These are phyloP conservation scores for Bradysia coprophila DNA, from an alignment of 1,140 invertebrate species.

Conservation along the genomic window DNA sequence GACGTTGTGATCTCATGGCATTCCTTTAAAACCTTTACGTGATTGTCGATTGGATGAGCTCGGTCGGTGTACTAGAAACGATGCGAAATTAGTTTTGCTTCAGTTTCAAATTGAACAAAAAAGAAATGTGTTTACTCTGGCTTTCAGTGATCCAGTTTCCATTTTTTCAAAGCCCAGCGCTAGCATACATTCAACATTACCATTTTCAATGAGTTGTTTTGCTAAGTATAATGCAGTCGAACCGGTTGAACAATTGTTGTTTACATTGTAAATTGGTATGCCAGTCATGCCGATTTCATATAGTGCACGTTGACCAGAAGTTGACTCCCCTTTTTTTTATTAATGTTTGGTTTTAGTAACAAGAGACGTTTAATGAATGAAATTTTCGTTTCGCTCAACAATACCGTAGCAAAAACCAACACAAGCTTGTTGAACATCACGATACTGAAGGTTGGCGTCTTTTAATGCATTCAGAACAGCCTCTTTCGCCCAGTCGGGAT, in stretches of 20 bases:
- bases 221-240: constrained; percentile 79
- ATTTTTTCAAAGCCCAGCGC: constrained; percentile 98
- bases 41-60: constrained; percentile 89
- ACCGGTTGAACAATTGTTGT: constrained; percentile 96
- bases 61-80: constrained; percentile 56
- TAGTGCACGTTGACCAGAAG: constrained; percentile 82
- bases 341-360: background rate
- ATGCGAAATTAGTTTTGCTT: too few species aligned
- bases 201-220: constrained; percentile 78
- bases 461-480: constrained; percentile 73
- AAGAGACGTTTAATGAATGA: background rate
- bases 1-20: constrained; percentile 56
- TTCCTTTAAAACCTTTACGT: constrained; percentile 72
- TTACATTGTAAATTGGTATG: constrained; percentile 96
- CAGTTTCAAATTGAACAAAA: too few species aligned
- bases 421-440: constrained; percentile 68
- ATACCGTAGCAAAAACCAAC: constrained; percentile 85
- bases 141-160: constrained; percentile 76
- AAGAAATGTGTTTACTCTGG: too few species aligned
- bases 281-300: constrained; percentile 93
- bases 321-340: constrained; percentile 58
- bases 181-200: constrained; percentile 67
- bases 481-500: constrained; percentile 88
- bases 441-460: constrained; percentile 67
- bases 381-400: background rate